Conservation (phyloP, 2,888 invertebrate species). For the Lasioglossum zephyrum region DNA sequence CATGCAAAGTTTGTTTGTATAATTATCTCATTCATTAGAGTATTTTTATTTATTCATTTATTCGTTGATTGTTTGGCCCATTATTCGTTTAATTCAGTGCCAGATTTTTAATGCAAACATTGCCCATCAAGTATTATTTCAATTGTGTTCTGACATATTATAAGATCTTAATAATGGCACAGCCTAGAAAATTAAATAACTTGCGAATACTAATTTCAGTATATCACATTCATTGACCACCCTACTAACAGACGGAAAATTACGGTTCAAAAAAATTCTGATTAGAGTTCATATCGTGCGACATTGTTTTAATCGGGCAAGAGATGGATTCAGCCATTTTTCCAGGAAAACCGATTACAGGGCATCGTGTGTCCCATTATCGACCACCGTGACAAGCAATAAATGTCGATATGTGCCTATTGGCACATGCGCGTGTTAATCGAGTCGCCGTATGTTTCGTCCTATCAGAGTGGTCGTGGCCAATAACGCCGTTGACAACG, state of each 20-base stretch:
- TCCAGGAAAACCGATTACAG: slow-evolving; percentile 56
- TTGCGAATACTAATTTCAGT: neutral
- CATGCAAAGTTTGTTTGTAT: neutral
- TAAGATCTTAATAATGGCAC: neutral
- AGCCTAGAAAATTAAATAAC: neutral
- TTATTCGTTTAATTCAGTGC: too few relatives aligned
- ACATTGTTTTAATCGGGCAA: neutral
- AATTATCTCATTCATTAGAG: neutral
- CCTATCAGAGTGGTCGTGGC: slow-evolving; percentile 29
- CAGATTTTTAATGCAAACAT: too few relatives aligned
- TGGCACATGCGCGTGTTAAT: slow-evolving; percentile 62
- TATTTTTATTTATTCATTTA: neutral
- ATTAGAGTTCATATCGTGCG: neutral
- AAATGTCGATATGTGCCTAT: slow-evolving; percentile 60
- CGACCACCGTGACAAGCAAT: slow-evolving; percentile 52
- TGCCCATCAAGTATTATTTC: too few relatives aligned
- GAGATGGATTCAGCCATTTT: slow-evolving; percentile 41
- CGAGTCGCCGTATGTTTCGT: slow-evolving; percentile 49
- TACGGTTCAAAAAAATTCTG: neutral
- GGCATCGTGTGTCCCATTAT: slow-evolving; percentile 52
- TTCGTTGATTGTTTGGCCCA: neutral
- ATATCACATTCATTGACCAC: neutral
- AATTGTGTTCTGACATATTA: too few relatives aligned
- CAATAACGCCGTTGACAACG: slow-evolving; percentile 41
- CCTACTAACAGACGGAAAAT: neutral